Evolutionary conservation across 2,888 invertebrate genomes (phyloP).

Genomic region (Julus scanicus): DNA sequence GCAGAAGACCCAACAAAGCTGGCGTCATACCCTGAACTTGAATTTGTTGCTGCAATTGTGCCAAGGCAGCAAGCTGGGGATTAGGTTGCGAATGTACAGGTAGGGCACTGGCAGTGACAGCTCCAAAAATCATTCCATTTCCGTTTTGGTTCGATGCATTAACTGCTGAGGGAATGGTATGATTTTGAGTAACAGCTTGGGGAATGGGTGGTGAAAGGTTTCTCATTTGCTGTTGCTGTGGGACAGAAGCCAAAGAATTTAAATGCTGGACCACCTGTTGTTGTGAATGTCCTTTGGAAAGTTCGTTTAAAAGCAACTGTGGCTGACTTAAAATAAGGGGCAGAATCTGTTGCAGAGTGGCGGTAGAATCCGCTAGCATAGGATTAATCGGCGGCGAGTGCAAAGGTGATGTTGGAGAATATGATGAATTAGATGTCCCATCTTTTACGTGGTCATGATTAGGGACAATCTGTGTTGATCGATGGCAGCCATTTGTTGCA

Average conservation of each 20-base stretch:
- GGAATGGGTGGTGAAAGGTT: conserved; percentile 47
- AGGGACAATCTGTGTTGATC: neutral
- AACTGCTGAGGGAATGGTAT: neutral
- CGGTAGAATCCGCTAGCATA: neutral
- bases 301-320: conserved; percentile 26
- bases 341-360: conserved; percentile 46
- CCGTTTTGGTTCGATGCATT: conserved; percentile 20
- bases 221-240: conserved; percentile 14
- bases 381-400: neutral
- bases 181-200: neutral
- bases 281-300: conserved; percentile 4
- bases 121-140: conserved; percentile 36
- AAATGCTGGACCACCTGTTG: neutral
- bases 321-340: conserved; percentile 44
- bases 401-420: neutral
- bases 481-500: conserved; percentile 9
- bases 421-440: neutral
- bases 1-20: conserved; percentile 32
- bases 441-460: neutral
- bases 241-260: neutral
- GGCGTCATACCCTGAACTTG: conserved; percentile 48
- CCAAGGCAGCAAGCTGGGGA: neutral
- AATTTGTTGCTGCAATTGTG: conserved; percentile 50
- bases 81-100: conserved; percentile 24
- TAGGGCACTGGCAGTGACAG: neutral